phyloP scores from a whole-genome alignment of 2,888 invertebrate species.

The Eurois occulta region DNA sequence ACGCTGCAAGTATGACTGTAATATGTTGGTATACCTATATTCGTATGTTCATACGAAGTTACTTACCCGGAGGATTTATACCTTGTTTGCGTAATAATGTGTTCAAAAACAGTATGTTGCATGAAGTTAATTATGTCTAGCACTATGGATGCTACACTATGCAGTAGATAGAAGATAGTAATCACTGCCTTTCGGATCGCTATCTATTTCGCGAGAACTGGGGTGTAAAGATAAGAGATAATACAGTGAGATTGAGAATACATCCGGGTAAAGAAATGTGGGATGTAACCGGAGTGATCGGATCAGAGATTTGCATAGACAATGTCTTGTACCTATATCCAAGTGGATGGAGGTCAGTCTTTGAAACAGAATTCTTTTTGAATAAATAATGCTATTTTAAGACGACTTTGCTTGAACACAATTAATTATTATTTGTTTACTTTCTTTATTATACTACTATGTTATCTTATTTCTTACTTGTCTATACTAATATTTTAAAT shows the following conservation, averaged over 20 bases:
- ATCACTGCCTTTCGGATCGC: slow-evolving; percentile 37
- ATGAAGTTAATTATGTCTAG: slow-evolving; percentile 9
- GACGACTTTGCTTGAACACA: not conserved
- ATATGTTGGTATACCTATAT: slow-evolving; percentile 19
- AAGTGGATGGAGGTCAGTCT: not conserved
- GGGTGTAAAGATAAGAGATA: slow-evolving; percentile 38
- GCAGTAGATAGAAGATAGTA: slow-evolving; percentile 36
- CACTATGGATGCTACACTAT: slow-evolving; percentile 15
- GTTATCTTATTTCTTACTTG: not conserved
- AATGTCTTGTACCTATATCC: slow-evolving; percentile 8
- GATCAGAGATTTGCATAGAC: slow-evolving; percentile 46
- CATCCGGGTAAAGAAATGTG: slow-evolving; percentile 51
- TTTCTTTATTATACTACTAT: not conserved
- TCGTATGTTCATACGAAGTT: slow-evolving; percentile 30
- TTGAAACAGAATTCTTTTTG: not conserved
- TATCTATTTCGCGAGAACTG: slow-evolving; percentile 47
- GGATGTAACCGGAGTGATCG: slow-evolving; percentile 37
- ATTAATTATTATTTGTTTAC: not conserved
- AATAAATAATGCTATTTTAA: not conserved
- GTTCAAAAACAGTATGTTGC: slow-evolving; percentile 25
- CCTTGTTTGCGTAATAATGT: slow-evolving; percentile 50
- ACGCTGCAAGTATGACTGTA: slow-evolving; percentile 42
- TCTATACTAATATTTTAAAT: not conserved
- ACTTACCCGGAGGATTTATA: slow-evolving; percentile 39
- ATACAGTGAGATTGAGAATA: slow-evolving; percentile 37